Evolutionary conservation across 2,888 invertebrate genomes (phyloP), one percentile per base, ranked within the genome.

Genomic region (Agrilus cyanescens): DNA sequence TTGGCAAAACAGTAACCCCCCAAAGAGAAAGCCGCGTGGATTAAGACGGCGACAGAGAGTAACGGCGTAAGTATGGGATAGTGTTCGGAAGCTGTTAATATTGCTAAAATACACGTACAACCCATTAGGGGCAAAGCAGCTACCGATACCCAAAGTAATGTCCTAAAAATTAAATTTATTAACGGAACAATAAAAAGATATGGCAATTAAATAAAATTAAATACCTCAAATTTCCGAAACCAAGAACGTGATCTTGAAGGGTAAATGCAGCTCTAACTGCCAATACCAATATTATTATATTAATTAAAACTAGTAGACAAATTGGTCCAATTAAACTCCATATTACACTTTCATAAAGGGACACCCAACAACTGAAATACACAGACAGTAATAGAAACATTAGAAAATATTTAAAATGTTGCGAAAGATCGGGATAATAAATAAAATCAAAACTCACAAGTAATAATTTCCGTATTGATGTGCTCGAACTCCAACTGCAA

Each of bases 311-410:
- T 57, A 85, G 78, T 45, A 81, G 74, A 29, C 81, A 85, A 25
- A 93, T 83, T 5, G 96, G 95, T 3, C 90, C 88, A 52, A 95
- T 89, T 56, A 95, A 76, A 71, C 93, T 88, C 95, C 95, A 96
- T 35, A 95, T 85, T 15, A 94, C 88, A 15, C 86, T 83, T 63
- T 94, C 93, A 62, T 91, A 89, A 33, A 93, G 80, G 7, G 89
- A 88, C 47, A 96, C 74, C 95, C 95, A 96, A 66, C 96, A 96
- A 64, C 94, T 94, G 66, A 36, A 54, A 52, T 12, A 2, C 12
- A 29, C n/a, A 7, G 6, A 8, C 25, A 8, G n/a, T n/a, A 34
- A 15, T 36, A 42, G 10, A 12, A 29, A 40, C 30, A 41, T 37
- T 34, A n/a, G n/a, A n/a, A n/a, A n/a, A 39, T 39, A 48, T 40